Base-by-base conservation (phyloP, 1,140 invertebrate genomes). In the Hydropsyche tenuis region DNA sequence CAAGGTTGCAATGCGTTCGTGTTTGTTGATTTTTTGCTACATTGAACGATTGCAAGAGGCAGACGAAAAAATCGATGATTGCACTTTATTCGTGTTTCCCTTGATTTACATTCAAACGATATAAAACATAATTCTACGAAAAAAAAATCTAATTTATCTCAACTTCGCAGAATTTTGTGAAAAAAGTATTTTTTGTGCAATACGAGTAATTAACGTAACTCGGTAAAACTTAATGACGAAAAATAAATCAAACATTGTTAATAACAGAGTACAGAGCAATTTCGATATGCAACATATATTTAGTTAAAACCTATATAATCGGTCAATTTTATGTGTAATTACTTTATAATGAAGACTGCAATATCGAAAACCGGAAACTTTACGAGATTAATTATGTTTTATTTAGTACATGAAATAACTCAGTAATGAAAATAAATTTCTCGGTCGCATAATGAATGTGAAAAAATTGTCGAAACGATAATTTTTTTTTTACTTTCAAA, bases 281-380 rank as follows among this genome's bases (percentile, higher is more conserved):
- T 60, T 14, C 22, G 56, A 60, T 60, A 60, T 48, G 14, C 45
- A 48, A 48, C 45, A 14, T 48, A 14, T 23, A 23, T 23, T 60
- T 60, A 60, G 18, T 60, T 22, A 60, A 60, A 25, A 60, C 20
- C 14, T 20, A 20, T 9, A 27, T 60, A 60, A 60, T 60, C 56
- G 56, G 4, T 23, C 56, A 60, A 60, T 60, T 60, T 60, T 14
- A 20, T 12, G 1, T 23, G 56, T 60, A 60, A 60, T 60, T 60
- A 60, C 56, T 60, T 60, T 60, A 60, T 60, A 60, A 60, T 60
- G 56, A 60, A 60, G 56, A 25, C 56, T 25, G 11, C 9, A 23
- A 27, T 27, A 25, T 20, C 22, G 56, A 27, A 20, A 60, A 60
- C 56, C 56, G 56, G 20, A 60, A 60, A 60, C 56, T 60, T 60